phyloP scores from a whole-genome alignment of 2,797 vertebrate genomes.

The Pseudochirops cupreus region DNA sequence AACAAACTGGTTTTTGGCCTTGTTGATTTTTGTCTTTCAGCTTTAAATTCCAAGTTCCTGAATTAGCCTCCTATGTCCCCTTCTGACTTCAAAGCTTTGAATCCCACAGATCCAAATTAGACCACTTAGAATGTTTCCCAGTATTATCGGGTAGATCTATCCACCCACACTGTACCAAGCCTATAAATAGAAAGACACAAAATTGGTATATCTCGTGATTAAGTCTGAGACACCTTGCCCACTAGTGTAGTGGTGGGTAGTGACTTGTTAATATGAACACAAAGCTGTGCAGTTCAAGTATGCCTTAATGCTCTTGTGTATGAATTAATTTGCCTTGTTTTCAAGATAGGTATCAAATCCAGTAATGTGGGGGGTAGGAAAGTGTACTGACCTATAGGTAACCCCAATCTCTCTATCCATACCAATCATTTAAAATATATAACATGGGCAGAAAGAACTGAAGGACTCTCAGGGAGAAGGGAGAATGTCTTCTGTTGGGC shows the following conservation, averaged over 20 bases:
- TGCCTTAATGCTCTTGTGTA: slow-evolving; percentile 30
- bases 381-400: neutral
- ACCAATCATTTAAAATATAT: neutral
- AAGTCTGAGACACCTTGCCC: slow-evolving; percentile 16
- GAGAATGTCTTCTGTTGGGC: neutral
- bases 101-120: slow-evolving; percentile 35
- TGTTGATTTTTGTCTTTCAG: slow-evolving; percentile 45
- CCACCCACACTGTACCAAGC: neutral
- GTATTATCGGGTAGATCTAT: neutral
- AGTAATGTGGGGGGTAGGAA: neutral
- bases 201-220: slow-evolving; percentile 17
- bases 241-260: neutral
- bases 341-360: slow-evolving; percentile 24
- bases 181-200: neutral
- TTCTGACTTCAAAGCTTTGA: neutral
- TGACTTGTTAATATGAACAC: slow-evolving; percentile 35
- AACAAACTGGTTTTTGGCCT: slow-evolving; percentile 6
- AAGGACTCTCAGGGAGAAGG: neutral
- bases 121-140: slow-evolving; percentile 47
- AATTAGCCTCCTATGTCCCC: slow-evolving; percentile 30
- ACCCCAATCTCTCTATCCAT: neutral
- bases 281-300: slow-evolving; percentile 17
- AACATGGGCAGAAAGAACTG: neutral
- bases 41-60: neutral
- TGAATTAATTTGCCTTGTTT: slow-evolving; percentile 25